These are phyloP conservation scores for Zaprionus capensis DNA, from an alignment of 1,140 invertebrate species.

Conservation along the genomic window DNA sequence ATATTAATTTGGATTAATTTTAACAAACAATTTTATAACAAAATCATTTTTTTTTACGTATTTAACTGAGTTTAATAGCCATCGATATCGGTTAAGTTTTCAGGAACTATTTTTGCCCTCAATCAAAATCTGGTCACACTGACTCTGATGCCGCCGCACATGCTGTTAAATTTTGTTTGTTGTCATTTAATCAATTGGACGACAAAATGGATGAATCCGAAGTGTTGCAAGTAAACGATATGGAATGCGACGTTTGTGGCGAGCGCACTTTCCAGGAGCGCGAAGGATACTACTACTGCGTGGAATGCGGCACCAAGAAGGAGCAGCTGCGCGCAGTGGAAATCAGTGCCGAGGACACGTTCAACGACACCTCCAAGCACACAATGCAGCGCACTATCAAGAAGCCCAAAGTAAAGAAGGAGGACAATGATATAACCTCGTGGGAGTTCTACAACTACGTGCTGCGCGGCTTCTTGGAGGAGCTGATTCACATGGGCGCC, in stretches of 20 bases:
- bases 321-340: slow-evolving; percentile 72
- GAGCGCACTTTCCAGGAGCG: slow-evolving; percentile 84
- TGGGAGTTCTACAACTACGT: slow-evolving; percentile 87
- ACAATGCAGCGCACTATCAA: slow-evolving; percentile 30
- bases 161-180: not conserved
- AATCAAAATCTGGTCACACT: not conserved
- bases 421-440: slow-evolving; percentile 85
- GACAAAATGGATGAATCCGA: slow-evolving; percentile 51
- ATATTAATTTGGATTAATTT: not conserved
- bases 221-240: slow-evolving; percentile 52
- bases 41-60: too few species aligned
- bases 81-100: slow-evolving; percentile 12
- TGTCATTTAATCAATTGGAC: not conserved
- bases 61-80: not conserved
- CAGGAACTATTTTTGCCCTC: not conserved
- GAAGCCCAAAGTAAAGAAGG: slow-evolving; percentile 46
- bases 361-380: slow-evolving; percentile 52
- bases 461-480: slow-evolving; percentile 86
- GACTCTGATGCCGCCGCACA: not conserved
- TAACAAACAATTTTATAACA: too few species aligned
- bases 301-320: slow-evolving; percentile 84
- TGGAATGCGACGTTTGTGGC: slow-evolving; percentile 84
- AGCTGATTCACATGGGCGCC: slow-evolving; percentile 87
- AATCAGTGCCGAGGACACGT: slow-evolving; percentile 66
- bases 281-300: slow-evolving; percentile 86